Evolutionary conservation across 2,888 invertebrate genomes (phyloP).

Genomic region (Epiblema foenella): DNA sequence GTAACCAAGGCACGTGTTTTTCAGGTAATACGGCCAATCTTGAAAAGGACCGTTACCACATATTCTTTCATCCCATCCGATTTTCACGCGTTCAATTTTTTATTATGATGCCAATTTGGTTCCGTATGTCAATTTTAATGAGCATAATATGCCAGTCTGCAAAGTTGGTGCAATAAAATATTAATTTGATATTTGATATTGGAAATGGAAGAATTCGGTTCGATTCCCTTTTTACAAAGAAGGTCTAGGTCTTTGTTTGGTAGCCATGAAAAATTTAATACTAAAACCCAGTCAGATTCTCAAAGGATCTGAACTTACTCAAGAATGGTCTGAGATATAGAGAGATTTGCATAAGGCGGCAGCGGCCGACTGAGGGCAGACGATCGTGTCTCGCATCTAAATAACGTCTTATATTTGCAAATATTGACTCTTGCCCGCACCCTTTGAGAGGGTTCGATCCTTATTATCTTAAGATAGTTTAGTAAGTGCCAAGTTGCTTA

Average conservation of each 20-base stretch:
- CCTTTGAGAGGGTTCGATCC: constrained; percentile 75
- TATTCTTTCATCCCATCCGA: constrained; percentile 49
- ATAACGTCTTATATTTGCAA: constrained; percentile 83
- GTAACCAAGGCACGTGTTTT: constrained; percentile 76
- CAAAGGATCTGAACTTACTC: constrained; percentile 73
- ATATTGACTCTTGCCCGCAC: constrained; percentile 80
- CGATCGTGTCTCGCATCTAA: constrained; percentile 82
- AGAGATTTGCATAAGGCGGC: constrained; percentile 78
- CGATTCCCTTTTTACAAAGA: constrained; percentile 4
- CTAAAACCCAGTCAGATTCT: constrained; percentile 64
- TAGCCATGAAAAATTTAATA: constrained; percentile 81
- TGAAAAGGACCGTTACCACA: constrained; percentile 55
- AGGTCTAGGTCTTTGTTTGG: constrained; percentile 49
- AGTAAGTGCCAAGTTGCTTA: constrained; percentile 71
- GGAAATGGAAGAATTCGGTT: neutral
- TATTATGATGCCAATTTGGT: constrained; percentile 34
- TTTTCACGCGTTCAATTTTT: constrained; percentile 35
- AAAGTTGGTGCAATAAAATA: neutral
- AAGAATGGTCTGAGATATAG: constrained; percentile 75
- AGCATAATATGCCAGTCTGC: constrained; percentile 19
- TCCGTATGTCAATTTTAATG: constrained; percentile 31
- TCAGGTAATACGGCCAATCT: constrained; percentile 73
- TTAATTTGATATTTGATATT: constrained; percentile 15
- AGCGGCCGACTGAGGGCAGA: constrained; percentile 65
- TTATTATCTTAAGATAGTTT: constrained; percentile 78